Conservation (phyloP, 2,113 vertebrate genomes). For the Egretta garzetta region DNA sequence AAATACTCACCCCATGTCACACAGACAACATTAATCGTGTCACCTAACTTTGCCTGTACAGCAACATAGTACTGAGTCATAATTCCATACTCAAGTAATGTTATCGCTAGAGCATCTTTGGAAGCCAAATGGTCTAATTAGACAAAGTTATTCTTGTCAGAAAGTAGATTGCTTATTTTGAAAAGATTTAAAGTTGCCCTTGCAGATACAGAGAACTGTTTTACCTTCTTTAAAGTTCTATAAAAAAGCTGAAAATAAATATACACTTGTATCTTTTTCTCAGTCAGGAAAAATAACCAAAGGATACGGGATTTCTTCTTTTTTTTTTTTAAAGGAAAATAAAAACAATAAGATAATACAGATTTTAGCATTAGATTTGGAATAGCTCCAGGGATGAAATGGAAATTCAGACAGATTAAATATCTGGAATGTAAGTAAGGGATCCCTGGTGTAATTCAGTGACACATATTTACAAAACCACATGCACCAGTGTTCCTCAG, state of each 20-base stretch:
- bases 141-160: background rate
- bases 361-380: background rate
- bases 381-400: background rate
- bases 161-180: background rate
- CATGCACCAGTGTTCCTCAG: background rate
- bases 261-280: background rate
- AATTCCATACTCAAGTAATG: background rate
- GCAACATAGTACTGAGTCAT: background rate
- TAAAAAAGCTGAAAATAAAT: background rate
- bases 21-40: background rate
- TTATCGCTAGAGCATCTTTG: background rate
- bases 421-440: background rate
- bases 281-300: background rate
- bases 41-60: background rate
- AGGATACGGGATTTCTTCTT: background rate
- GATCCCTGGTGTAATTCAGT: background rate
- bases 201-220: background rate
- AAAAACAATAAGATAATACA: background rate
- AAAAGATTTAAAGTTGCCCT: background rate
- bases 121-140: background rate
- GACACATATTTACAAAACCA: conserved; percentile 11
- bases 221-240: background rate
- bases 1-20: background rate
- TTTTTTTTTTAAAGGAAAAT: background rate
- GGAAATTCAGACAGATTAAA: background rate